Evolutionary conservation across 2,113 vertebrate species (phyloP), one percentile per base, ranked within the genome.

Genomic region (Nansenia antarctica): DNA sequence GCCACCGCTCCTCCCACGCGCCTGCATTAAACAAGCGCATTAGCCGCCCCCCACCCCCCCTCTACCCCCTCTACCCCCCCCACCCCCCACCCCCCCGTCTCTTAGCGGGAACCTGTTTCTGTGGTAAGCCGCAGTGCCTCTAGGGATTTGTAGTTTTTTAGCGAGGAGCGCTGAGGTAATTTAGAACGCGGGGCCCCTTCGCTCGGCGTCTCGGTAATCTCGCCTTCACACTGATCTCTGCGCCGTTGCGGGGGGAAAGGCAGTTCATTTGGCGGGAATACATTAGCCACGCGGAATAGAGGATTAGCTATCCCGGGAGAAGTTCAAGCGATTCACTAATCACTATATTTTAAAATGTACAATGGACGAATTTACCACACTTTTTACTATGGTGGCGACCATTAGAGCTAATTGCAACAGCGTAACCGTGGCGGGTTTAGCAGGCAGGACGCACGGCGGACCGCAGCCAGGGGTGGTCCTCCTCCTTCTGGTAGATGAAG

Each of bases 231-330:
- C 81, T 79, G 85, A 85, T 87, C 80, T 72, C 70, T 74, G 72
- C 82, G 84, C 85, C 76, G 84, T 88, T 86, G 88, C 69, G 77
- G 77, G 83, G 76, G 77, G 65, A 47, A 86, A n/a, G n/a, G 83
- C 77, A 81, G 80, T 85, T 89, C 83, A 88, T 86, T 89, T 89
- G 85, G 86, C 86, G 79, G 88, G n/a, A n/a, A 79, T 87, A 79
- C 88, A 85, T 88, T 85, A 87, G 87, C 82, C 80, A 86, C 81
- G 87, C 82, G 88, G 85, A 88, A 82, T 66, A 76, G 79, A 89
- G 86, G 88, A 86, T 88, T 86, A 86, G 87, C 80, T 81, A n/a
- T 87, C 87, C 86, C 85, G 35, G 67, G 82, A 86, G 85, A 87
- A 87, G 72, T 69, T 73, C 58, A 62, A 80, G 54, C 82, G 83